Percentiles rank a stretch among this genome's conserved stretches.
Conservation (phyloP, 2,888 invertebrate species). For the Elegia similella region DNA sequence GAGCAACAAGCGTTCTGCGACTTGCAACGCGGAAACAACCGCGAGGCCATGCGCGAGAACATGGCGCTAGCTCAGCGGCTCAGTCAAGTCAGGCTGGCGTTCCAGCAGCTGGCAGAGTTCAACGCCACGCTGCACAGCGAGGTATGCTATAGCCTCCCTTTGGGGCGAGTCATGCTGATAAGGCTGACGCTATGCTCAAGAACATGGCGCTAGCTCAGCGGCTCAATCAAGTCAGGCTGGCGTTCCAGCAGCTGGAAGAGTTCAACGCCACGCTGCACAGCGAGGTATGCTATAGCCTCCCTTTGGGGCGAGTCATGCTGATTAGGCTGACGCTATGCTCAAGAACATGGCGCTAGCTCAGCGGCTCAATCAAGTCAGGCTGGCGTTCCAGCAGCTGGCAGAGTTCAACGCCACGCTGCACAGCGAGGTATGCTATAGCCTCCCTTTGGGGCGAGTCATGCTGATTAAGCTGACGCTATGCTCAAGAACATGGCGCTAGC, state of each 20-base stretch:
- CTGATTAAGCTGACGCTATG: no score
- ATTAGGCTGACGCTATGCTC: conserved; percentile 65
- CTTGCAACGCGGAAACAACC: conserved; percentile 82
- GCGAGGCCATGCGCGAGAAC: conserved; percentile 64
- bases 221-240: conserved; percentile 52
- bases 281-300: no score
- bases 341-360: conserved; percentile 58
- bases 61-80: conserved; percentile 56
- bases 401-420: conserved; percentile 54
- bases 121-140: conserved; percentile 63
- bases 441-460: no score
- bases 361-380: conserved; percentile 51
- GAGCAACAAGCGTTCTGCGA: conserved; percentile 83
- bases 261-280: conserved; percentile 55
- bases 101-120: conserved; percentile 45
- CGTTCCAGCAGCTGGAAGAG: conserved; percentile 47
- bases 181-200: conserved; percentile 64
- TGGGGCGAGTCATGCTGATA: no score
- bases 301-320: no score
- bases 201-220: conserved; percentile 57
- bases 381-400: conserved; percentile 46
- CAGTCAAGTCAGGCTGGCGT: conserved; percentile 47
- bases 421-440: conserved; percentile 75
- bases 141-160: no score
- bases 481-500: conserved; percentile 57